A percentile compares a stretch with the other conserved stretches of the same genome.
Conservation (phyloP, 2,113 vertebrate genomes). For the Phalacrocorax brasilianus region DNA sequence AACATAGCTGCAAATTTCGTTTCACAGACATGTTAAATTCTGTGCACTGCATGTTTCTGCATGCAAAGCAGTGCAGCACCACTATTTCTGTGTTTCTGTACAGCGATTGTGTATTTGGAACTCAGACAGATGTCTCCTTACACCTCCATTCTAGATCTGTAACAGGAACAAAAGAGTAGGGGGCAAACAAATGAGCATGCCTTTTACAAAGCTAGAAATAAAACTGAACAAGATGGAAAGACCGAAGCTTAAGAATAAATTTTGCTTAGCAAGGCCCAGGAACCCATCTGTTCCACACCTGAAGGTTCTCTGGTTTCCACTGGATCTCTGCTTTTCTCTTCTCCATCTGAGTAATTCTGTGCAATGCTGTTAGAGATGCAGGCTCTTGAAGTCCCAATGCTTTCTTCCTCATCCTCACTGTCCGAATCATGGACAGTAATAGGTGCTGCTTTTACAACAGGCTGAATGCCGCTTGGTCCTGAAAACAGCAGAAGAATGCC, state of each 20-base stretch:
- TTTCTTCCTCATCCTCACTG: constrained; percentile 93
- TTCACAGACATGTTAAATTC: background rate
- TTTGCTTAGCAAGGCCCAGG: background rate
- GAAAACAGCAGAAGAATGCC: constrained; percentile 6
- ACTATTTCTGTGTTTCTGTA: background rate
- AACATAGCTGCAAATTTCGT: background rate
- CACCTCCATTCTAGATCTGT: background rate
- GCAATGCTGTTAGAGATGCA: constrained; percentile 72
- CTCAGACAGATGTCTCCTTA: background rate
- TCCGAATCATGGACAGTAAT: constrained; percentile 92
- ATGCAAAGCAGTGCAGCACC: background rate
- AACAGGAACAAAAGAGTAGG: background rate
- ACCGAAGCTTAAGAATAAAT: background rate
- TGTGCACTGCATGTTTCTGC: background rate
- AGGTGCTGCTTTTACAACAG: constrained; percentile 80
- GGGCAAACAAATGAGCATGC: background rate
- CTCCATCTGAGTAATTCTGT: constrained; percentile 77
- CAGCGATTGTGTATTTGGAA: background rate
- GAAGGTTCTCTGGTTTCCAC: constrained; percentile 71
- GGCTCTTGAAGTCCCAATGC: constrained; percentile 64
- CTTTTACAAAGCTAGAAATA: background rate
- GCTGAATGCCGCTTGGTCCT: constrained; percentile 94
- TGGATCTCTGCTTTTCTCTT: constrained; percentile 71
- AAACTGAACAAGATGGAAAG: background rate
- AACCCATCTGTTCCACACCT: constrained; percentile 47